Evolutionary conservation across 2,113 vertebrate species (phyloP).

Genomic region (Cathartes aura): DNA sequence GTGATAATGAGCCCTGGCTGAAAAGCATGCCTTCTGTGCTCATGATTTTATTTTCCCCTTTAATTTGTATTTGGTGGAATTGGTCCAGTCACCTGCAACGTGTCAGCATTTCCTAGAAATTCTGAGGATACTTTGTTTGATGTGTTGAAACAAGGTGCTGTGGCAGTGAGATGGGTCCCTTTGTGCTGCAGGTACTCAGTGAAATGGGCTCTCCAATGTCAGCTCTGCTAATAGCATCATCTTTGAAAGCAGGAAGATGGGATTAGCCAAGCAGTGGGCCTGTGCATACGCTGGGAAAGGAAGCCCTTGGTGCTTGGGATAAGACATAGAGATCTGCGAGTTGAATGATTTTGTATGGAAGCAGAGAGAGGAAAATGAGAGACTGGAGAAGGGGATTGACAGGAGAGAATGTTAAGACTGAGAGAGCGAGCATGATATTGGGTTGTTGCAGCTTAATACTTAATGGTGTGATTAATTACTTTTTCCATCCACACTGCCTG

Average conservation of each 20-base stretch:
- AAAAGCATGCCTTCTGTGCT: not conserved
- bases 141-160: not conserved
- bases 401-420: not conserved
- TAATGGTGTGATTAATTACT: not conserved
- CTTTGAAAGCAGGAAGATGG: not conserved
- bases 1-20: not conserved
- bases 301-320: not conserved
- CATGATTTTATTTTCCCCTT: not conserved
- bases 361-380: not conserved
- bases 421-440: not conserved
- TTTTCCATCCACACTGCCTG: not conserved
- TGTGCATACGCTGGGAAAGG: accelerated
- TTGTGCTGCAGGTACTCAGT: not conserved
- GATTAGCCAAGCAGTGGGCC: not conserved
- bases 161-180: not conserved
- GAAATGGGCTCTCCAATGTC: not conserved
- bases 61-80: not conserved
- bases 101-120: not conserved
- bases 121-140: not conserved
- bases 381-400: not conserved
- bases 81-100: not conserved
- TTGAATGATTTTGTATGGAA: not conserved
- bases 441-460: not conserved
- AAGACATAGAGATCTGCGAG: not conserved
- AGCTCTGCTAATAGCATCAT: not conserved